A percentile compares a stretch with the other conserved stretches of the same genome.
These are phyloP conservation scores for Phyllotis vaccarum DNA, from an alignment of 2,797 vertebrate species.

Conservation along the genomic window DNA sequence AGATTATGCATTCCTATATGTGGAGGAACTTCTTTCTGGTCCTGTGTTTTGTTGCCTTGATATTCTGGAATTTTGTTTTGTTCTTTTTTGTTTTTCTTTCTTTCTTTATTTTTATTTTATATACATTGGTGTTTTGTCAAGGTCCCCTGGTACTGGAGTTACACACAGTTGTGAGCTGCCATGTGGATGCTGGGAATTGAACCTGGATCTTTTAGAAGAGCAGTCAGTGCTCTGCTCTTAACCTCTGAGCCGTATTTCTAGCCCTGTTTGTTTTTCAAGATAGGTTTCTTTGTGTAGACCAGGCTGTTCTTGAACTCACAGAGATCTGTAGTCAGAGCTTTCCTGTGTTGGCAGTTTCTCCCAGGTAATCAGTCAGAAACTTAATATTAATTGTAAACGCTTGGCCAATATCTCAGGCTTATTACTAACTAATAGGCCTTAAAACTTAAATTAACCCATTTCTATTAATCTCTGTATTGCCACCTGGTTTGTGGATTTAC, in stretches of 20 bases:
- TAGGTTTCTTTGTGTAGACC: too few relatives aligned
- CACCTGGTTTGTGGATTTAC: too few relatives aligned
- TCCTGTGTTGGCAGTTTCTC: too few relatives aligned
- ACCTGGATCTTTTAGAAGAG: neutral
- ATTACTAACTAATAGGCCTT: too few relatives aligned
- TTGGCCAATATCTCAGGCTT: too few relatives aligned
- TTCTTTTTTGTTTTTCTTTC: neutral
- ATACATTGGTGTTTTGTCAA: neutral
- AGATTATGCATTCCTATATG: neutral
- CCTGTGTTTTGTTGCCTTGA: neutral
- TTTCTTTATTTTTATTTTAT: neutral
- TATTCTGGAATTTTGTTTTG: neutral
- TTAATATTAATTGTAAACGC: too few relatives aligned
- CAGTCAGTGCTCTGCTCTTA: neutral
- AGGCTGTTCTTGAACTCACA: too few relatives aligned
- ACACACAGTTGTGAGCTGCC: neutral
- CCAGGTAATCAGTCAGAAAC: too few relatives aligned
- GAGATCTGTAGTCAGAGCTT: too few relatives aligned
- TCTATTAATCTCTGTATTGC: too few relatives aligned
- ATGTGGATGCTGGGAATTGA: neutral
- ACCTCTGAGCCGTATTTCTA: neutral
- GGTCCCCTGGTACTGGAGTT: neutral
- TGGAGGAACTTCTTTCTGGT: neutral
- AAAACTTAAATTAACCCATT: too few relatives aligned
- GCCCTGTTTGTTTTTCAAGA: neutral